Evolutionary conservation across 2,888 invertebrate species (phyloP), one percentile per base, ranked within the genome.

Genomic region (Noctua pronuba): DNA sequence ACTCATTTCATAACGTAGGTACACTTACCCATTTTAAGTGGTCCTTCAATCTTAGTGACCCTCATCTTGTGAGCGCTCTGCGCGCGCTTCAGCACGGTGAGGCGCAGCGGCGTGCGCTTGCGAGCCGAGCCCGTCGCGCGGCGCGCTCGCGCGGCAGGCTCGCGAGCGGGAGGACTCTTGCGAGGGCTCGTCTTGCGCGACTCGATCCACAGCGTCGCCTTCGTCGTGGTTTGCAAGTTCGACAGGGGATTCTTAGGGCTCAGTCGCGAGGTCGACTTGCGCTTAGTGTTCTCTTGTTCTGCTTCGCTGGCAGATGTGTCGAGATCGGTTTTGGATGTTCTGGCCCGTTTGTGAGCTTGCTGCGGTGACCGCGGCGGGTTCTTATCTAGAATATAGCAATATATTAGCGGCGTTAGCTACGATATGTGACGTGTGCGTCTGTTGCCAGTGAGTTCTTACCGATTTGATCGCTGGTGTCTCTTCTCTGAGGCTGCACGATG

Each of bases 401-500:
- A 6, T 7, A 10, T 62, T 41, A 65, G 49, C 10, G 11, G 18
- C 35, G 6, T 58, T 13, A 3, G 4, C 1, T 16, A 31, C 21
- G 21, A 11, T 13, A n/a, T 28, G 6, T 46, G 2, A 35, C 1
- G 11, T n/a, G 35, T 52, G 41, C 2, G 24, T 28, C 21, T 5
- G 13, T n/a, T 1, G 16, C 16, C 24, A 10, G 55, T 6, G 2
- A 16, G 31, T 55, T 21, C 92, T 92, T 75, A 95, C 95, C 94
- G 60, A 83, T 89, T 35, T 88, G 90, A 11, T 92, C 91, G 1
- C 73, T 82, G 5, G 93, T 89, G 77, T 94, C 94, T 77, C 96
- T 88, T 52, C 96, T 88, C 83, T 95, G 96, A 0, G 96, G 97
- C 86, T 96, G 96, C 60, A 97, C 97, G 18, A 97, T 92, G 8